Conservation (phyloP, 2,797 vertebrate genomes). For the Sebastes kiyomatsui region DNA sequence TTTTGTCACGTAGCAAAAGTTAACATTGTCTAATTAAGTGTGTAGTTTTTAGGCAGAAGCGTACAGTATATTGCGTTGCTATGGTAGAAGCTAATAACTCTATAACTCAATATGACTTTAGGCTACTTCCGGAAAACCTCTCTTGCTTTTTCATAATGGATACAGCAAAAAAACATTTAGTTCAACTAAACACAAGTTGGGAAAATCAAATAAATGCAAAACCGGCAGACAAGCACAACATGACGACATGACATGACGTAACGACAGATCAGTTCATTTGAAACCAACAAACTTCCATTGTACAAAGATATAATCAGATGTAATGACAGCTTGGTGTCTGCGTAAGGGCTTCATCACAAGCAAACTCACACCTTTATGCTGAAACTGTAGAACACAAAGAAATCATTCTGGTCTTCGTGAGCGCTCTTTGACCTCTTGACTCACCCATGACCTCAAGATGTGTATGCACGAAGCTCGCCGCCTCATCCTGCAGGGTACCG, state of each 20-base stretch:
- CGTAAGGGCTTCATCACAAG: not conserved
- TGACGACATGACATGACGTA: not conserved
- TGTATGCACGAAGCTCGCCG: slow-evolving; percentile 90
- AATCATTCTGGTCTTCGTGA: not conserved
- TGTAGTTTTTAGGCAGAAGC: not conserved
- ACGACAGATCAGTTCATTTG: not conserved
- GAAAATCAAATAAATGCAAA: not conserved
- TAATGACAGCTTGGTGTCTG: not conserved
- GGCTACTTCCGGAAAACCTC: not conserved
- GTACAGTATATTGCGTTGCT: not conserved
- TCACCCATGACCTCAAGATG: slow-evolving; percentile 91
- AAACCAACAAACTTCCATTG: not conserved
- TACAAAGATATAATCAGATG: not conserved
- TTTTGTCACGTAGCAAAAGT: not conserved
- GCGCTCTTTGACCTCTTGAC: slow-evolving; percentile 30
- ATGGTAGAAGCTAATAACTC: not conserved
- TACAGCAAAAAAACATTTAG: not conserved
- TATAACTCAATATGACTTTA: not conserved
- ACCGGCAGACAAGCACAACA: not conserved
- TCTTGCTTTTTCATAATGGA: not conserved
- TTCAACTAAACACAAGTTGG: not conserved
- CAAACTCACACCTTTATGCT: not conserved
- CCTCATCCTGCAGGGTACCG: slow-evolving; percentile 87
- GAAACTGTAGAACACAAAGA: not conserved
- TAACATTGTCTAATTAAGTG: not conserved